phyloP scores from a whole-genome alignment of 1,140 invertebrate species.

The Akabosia matsudoensis region DNA sequence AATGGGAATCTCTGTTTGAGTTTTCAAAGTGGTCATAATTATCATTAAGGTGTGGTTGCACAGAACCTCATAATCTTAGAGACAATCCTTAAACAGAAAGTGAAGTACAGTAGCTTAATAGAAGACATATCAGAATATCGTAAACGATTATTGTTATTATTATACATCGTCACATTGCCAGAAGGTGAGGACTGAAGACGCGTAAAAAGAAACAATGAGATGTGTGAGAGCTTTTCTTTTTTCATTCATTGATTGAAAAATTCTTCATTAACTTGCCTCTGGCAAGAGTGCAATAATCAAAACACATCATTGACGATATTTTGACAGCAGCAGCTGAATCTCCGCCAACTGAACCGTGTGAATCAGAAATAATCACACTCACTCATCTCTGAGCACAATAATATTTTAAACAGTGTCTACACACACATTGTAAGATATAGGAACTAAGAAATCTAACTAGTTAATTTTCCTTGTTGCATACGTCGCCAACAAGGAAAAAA shows the following conservation, averaged over 20 bases:
- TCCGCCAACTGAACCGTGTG: conserved; percentile 17
- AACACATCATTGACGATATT: neutral
- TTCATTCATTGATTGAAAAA: conserved; percentile 12
- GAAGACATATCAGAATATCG: neutral
- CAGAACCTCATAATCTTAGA: conserved; percentile 9
- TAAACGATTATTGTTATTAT: conserved; percentile 18
- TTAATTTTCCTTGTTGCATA: neutral
- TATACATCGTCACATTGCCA: neutral
- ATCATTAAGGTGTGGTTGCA: conserved; percentile 19
- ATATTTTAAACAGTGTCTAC: conserved; percentile 3
- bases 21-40: conserved; percentile 22
- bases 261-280: neutral
- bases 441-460: neutral
- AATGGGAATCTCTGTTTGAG: neutral
- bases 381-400: too few species aligned
- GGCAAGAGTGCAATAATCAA: too few species aligned
- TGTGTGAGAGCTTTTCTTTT: neutral
- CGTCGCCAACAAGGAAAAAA: neutral
- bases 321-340: neutral
- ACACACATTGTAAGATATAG: conserved; percentile 14
- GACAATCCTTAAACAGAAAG: neutral
- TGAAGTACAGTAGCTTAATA: neutral
- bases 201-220: neutral
- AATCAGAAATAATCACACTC: conserved; percentile 5
- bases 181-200: too few species aligned